Percentiles rank a stretch among this genome's conserved stretches.
phyloP scores from a whole-genome alignment of 2,797 vertebrate species.

The Pseudochaenichthys georgianus region DNA sequence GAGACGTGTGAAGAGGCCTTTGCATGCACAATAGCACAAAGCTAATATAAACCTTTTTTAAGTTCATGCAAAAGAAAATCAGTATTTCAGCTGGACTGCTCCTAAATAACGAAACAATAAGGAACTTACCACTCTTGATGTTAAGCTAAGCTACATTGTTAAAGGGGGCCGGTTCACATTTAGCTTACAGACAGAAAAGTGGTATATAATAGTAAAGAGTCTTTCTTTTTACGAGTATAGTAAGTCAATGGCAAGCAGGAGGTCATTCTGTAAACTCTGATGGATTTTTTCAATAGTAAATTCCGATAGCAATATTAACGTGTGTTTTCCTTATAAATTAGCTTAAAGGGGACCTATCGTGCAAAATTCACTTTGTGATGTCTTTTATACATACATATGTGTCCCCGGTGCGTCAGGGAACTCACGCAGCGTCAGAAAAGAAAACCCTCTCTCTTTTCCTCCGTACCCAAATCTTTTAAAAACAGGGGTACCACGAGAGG shows the following conservation, averaged over 20 bases:
- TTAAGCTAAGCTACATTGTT: no score
- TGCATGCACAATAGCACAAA: not conserved
- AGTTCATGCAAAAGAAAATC: not conserved
- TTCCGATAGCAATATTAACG: not conserved
- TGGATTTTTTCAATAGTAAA: not conserved
- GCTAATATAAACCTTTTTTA: not conserved
- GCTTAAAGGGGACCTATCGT: not conserved
- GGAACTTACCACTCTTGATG: not conserved
- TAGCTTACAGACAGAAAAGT: not conserved
- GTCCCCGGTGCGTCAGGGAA: no score
- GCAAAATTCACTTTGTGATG: no score
- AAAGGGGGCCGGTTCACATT: not conserved
- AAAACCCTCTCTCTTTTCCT: no score
- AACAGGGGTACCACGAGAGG: no score
- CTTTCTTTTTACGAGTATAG: not conserved
- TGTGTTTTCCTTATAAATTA: not conserved
- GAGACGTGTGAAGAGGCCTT: not conserved
- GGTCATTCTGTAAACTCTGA: constrained; percentile 2
- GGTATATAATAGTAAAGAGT: not conserved
- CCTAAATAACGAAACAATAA: not conserved
- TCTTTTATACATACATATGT: no score
- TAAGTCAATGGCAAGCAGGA: not conserved
- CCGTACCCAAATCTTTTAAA: no score
- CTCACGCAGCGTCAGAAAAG: no score
- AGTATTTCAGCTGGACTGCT: not conserved